Conservation (phyloP, 2,797 vertebrate genomes). For the Sebastes baramenuke region DNA sequence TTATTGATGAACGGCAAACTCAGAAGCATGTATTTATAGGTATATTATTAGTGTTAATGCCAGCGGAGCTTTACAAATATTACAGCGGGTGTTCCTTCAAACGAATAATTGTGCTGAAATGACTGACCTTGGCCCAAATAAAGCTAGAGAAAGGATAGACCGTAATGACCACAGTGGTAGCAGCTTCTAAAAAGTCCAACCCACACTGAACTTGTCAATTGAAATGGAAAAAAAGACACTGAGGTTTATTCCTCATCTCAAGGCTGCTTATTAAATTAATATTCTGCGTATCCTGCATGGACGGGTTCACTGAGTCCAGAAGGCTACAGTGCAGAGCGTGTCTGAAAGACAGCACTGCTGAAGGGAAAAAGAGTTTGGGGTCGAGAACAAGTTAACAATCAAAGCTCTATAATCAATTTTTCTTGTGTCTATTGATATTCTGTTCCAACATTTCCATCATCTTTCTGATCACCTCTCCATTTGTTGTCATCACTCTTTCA, state of each 20-base stretch:
- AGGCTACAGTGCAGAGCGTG: background rate
- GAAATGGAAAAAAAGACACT: slow-evolving; percentile 40
- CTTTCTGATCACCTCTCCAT: slow-evolving; percentile 33
- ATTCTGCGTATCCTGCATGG: slow-evolving; percentile 57
- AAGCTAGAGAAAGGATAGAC: slow-evolving; percentile 11
- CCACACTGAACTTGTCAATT: slow-evolving; percentile 43
- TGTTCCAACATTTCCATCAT: slow-evolving; percentile 8
- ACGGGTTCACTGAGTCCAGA: slow-evolving; percentile 60
- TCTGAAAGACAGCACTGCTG: slow-evolving; percentile 10
- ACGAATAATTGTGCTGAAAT: slow-evolving; percentile 6
- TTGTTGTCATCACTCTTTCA: slow-evolving; percentile 43
- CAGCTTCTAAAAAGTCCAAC: slow-evolving; percentile 22
- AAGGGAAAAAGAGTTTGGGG: background rate
- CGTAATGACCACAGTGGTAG: slow-evolving; percentile 21
- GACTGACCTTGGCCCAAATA: slow-evolving; percentile 35
- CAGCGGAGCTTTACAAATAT: slow-evolving; percentile 5
- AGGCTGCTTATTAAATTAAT: slow-evolving; percentile 75
- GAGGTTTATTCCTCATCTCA: slow-evolving; percentile 44
- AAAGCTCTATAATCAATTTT: slow-evolving; percentile 30
- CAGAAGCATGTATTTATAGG: background rate
- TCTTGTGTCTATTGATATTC: slow-evolving; percentile 42
- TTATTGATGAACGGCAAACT: slow-evolving; percentile 29
- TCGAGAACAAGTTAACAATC: slow-evolving; percentile 28
- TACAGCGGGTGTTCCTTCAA: background rate
- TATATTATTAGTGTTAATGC: slow-evolving; percentile 23